A percentile compares a stretch with the other conserved stretches of the same genome.
phyloP scores from a whole-genome alignment of 2,797 vertebrate species.

The Huso huso region DNA sequence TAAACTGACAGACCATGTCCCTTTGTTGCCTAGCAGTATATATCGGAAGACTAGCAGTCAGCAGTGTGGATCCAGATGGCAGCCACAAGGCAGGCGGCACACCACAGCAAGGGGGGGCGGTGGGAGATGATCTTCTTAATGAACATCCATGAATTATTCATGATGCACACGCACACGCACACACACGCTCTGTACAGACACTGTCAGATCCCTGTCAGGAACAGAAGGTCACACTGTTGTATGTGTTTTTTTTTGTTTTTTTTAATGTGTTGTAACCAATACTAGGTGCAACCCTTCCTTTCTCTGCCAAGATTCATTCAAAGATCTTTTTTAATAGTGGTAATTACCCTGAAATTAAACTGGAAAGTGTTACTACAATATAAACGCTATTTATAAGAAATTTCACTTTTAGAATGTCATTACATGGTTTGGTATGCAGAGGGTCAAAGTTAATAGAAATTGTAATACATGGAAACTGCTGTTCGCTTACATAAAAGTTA shows the following conservation, averaged over 20 bases:
- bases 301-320: slow-evolving; percentile 11
- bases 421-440: too few species aligned
- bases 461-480: too few species aligned
- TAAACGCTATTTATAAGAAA: neutral
- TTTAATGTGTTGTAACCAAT: slow-evolving; percentile 51
- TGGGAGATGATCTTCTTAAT: slow-evolving; percentile 26
- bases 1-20: neutral
- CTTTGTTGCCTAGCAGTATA: slow-evolving; percentile 35
- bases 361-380: neutral
- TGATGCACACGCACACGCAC: slow-evolving; percentile 33
- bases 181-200: slow-evolving; percentile 40
- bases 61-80: slow-evolving; percentile 72
- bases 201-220: slow-evolving; percentile 50
- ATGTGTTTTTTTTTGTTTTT: slow-evolving; percentile 52
- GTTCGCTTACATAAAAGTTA: too few species aligned
- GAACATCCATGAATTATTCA: slow-evolving; percentile 24
- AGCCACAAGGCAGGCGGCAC: slow-evolving; percentile 65
- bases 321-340: neutral
- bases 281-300: slow-evolving; percentile 51
- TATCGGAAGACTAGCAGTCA: slow-evolving; percentile 60
- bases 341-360: neutral
- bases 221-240: slow-evolving; percentile 64
- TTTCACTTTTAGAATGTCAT: neutral
- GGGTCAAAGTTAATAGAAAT: too few species aligned
- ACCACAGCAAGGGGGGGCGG: slow-evolving; percentile 39